These are phyloP conservation scores for Saxidomus purpurata DNA, from an alignment of 1,140 invertebrate genomes.

Conservation along the genomic window DNA sequence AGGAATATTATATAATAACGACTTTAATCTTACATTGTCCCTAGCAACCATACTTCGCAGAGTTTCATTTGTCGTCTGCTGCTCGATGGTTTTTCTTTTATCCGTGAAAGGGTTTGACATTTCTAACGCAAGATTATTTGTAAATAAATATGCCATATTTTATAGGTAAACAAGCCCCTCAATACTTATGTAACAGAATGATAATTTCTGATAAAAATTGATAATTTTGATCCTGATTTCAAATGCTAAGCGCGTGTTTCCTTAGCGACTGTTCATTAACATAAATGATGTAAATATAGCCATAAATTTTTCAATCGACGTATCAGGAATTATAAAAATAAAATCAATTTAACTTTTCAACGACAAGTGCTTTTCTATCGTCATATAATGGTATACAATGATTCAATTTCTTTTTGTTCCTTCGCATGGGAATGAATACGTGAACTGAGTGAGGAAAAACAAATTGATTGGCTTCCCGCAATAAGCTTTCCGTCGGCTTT, in stretches of 20 bases:
- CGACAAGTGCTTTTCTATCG: too few relatives aligned
- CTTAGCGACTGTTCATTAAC: background rate
- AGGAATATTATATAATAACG: slow-evolving; percentile 46
- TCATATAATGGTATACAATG: too few relatives aligned
- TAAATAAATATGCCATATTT: slow-evolving; percentile 61
- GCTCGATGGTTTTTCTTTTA: background rate
- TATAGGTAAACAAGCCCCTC: slow-evolving; percentile 22
- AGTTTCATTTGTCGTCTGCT: background rate
- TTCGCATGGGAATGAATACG: too few relatives aligned
- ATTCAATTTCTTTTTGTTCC: too few relatives aligned
- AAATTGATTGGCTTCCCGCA: too few relatives aligned
- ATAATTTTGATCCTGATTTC: slow-evolving; percentile 46
- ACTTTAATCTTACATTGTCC: slow-evolving; percentile 30
- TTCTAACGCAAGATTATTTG: slow-evolving; percentile 45
- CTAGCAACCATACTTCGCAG: slow-evolving; percentile 35
- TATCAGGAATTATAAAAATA: too few relatives aligned
- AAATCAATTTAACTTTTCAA: too few relatives aligned
- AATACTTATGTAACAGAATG: slow-evolving; percentile 37
- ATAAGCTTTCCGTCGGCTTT: too few relatives aligned
- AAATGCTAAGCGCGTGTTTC: slow-evolving; percentile 2
- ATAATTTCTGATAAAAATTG: slow-evolving; percentile 36
- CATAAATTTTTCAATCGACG: background rate
- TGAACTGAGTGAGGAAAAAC: too few relatives aligned
- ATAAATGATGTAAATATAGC: background rate
- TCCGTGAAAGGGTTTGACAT: slow-evolving; percentile 45